Evolutionary conservation across 1,140 invertebrate genomes (phyloP).

Genomic region (Hetaerina americana): DNA sequence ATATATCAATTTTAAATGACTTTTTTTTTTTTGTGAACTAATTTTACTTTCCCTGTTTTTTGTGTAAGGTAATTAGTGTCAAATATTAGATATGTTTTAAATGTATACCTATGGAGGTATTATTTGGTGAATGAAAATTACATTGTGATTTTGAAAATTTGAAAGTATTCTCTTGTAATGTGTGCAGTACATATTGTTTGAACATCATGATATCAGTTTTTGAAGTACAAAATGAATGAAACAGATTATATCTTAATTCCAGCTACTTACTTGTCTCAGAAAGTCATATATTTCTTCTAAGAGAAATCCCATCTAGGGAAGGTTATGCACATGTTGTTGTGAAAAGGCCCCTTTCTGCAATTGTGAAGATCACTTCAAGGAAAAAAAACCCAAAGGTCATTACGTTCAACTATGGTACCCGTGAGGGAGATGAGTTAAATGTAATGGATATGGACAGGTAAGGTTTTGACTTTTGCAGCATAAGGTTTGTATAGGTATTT

Average conservation of each 20-base stretch:
- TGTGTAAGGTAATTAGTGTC: too few species aligned
- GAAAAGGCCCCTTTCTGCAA: slow-evolving; percentile 68
- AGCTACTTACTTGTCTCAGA: slow-evolving; percentile 79
- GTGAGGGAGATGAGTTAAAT: slow-evolving; percentile 53
- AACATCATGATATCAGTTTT: not conserved
- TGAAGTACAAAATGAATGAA: too few species aligned
- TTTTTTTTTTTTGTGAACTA: too few species aligned
- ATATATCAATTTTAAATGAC: too few species aligned
- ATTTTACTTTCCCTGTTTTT: too few species aligned
- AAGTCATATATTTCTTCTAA: slow-evolving; percentile 73
- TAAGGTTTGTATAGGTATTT: not conserved
- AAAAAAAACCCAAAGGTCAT: slow-evolving; percentile 87
- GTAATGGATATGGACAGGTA: slow-evolving; percentile 74
- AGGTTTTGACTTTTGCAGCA: slow-evolving; percentile 8
- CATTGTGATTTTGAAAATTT: too few species aligned
- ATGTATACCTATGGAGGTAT: too few species aligned
- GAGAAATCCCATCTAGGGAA: slow-evolving; percentile 61
- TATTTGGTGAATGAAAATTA: too few species aligned
- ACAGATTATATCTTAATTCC: slow-evolving; percentile 24
- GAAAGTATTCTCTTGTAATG: too few species aligned
- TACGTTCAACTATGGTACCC: slow-evolving; percentile 84
- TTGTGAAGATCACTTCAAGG: slow-evolving; percentile 92
- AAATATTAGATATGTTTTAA: too few species aligned
- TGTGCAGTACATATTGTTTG: not conserved
- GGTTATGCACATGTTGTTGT: slow-evolving; percentile 71